A percentile compares a stretch with the other conserved stretches of the same genome.
These are phyloP conservation scores for Ganaspis brasiliensis DNA, from an alignment of 2,888 invertebrate genomes.

Conservation along the genomic window DNA sequence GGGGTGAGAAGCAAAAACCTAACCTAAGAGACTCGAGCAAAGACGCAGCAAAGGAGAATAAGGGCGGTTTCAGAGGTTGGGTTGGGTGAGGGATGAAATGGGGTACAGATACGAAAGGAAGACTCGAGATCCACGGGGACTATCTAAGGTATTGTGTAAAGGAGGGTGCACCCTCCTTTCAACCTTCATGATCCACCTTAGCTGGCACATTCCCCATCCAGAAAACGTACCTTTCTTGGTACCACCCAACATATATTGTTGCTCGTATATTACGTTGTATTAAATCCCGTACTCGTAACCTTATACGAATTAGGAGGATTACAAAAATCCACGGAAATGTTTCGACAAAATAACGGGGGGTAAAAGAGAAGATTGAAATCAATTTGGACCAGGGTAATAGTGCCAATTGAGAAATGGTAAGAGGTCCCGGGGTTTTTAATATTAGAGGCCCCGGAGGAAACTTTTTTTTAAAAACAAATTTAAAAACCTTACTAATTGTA, in stretches of 20 bases:
- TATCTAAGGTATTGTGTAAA: slow-evolving; percentile 74
- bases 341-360: too few relatives aligned
- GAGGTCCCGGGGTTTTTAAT: too few relatives aligned
- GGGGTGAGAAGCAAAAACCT: slow-evolving; percentile 70
- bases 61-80: slow-evolving; percentile 69
- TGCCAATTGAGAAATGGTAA: too few relatives aligned
- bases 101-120: slow-evolving; percentile 74
- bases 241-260: slow-evolving; percentile 56
- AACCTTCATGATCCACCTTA: slow-evolving; percentile 62
- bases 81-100: slow-evolving; percentile 66
- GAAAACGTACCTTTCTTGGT: slow-evolving; percentile 42
- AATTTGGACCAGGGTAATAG: too few relatives aligned
- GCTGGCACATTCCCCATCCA: slow-evolving; percentile 46
- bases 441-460: too few relatives aligned
- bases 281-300: slow-evolving; percentile 63
- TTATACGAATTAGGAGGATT: slow-evolving; percentile 50
- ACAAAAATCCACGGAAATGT: slow-evolving; percentile 40
- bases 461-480: too few relatives aligned
- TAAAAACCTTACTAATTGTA: too few relatives aligned
- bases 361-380: too few relatives aligned
- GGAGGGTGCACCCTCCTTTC: slow-evolving; percentile 74
- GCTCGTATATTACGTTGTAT: slow-evolving; percentile 68
- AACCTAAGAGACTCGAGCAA: slow-evolving; percentile 77
- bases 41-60: slow-evolving; percentile 74
- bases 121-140: slow-evolving; percentile 76